A percentile compares a stretch with the other conserved stretches of the same genome.
Evolutionary conservation across 2,797 vertebrate species (phyloP).

Genomic region (Anableps anableps): DNA sequence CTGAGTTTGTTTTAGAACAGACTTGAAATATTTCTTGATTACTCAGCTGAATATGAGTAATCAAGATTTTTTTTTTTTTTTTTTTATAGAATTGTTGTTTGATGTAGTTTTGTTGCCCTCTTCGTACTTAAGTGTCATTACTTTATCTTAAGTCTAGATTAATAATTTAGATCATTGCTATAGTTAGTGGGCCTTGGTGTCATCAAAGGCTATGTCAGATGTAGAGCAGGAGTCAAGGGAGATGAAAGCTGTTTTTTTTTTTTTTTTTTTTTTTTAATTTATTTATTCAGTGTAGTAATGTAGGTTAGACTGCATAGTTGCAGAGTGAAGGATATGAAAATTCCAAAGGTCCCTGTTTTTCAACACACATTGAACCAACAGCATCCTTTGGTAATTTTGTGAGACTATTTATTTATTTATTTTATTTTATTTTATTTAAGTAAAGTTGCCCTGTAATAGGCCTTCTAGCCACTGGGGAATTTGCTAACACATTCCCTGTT

Average conservation of each 20-base stretch:
- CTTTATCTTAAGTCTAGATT: background rate
- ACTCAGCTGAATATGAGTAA: background rate
- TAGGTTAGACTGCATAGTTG: conserved; percentile 34
- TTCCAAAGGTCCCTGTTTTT: background rate
- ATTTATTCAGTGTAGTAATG: conserved; percentile 40
- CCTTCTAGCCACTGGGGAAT: background rate
- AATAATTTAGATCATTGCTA: background rate
- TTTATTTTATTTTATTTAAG: background rate
- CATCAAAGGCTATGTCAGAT: conserved; percentile 50
- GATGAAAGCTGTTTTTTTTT: conserved; percentile 22
- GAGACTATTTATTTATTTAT: background rate
- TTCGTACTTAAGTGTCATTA: background rate
- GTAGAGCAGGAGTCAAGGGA: conserved; percentile 56
- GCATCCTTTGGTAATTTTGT: background rate
- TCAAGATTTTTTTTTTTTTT: background rate
- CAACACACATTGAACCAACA: background rate
- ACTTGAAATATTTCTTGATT: background rate
- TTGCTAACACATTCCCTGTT: no score
- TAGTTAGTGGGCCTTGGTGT: conserved; percentile 29
- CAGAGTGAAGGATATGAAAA: conserved; percentile 39
- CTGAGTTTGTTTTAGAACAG: background rate
- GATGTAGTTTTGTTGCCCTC: background rate
- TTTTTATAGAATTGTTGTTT: background rate
- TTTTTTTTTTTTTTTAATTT: no score
- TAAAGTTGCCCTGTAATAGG: background rate